phyloP scores from a whole-genome alignment of 2,113 vertebrate genomes.

The Copsychus sechellarum region DNA sequence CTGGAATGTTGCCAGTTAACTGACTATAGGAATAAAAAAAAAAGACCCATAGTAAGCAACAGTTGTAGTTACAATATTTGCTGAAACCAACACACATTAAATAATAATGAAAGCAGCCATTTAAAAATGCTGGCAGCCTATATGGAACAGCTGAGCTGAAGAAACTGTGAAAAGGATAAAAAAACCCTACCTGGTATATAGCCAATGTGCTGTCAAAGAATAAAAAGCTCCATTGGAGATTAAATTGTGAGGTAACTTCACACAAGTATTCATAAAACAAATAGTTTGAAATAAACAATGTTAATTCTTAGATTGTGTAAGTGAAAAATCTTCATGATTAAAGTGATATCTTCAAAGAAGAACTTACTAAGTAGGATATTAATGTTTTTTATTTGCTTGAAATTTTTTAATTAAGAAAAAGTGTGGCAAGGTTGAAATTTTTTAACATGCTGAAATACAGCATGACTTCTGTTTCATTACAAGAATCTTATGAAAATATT shows the following conservation, averaged over 20 bases:
- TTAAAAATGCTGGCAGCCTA: constrained; percentile 49
- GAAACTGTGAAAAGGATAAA: background rate
- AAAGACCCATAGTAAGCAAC: constrained; percentile 35
- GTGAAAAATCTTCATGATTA: background rate
- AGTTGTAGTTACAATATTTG: constrained; percentile 66
- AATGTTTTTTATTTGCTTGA: background rate
- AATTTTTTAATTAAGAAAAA: background rate
- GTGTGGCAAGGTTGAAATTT: background rate
- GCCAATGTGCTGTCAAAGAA: constrained; percentile 39
- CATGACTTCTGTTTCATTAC: background rate
- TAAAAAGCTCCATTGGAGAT: constrained; percentile 15
- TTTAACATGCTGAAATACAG: background rate
- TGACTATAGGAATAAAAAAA: background rate
- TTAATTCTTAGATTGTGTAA: background rate
- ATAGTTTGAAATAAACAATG: background rate
- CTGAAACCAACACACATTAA: constrained; percentile 55
- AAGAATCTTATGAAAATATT: background rate
- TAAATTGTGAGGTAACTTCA: background rate
- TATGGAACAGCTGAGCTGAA: constrained; percentile 62
- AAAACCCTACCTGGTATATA: background rate
- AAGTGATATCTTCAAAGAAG: background rate
- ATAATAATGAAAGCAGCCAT: constrained; percentile 59
- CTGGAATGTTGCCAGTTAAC: constrained; percentile 35
- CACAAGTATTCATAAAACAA: background rate
- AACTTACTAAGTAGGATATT: background rate